phyloP scores from a whole-genome alignment of 2,888 invertebrate genomes.

The Nycteola revayana region DNA sequence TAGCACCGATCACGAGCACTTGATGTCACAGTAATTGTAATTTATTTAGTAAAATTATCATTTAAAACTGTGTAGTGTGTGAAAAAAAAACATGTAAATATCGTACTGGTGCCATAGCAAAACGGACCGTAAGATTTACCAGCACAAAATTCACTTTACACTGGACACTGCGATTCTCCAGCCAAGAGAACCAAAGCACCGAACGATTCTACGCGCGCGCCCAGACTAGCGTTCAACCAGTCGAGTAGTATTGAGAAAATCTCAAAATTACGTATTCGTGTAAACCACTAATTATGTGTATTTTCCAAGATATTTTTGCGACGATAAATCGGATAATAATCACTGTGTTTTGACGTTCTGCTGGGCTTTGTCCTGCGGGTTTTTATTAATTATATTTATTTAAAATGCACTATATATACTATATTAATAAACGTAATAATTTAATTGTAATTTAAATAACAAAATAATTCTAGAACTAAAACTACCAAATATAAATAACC shows the following conservation, averaged over 20 bases:
- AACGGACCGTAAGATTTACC: slow-evolving; percentile 68
- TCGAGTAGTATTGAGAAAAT: slow-evolving; percentile 40
- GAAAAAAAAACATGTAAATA: slow-evolving; percentile 39
- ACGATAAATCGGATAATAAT: slow-evolving; percentile 40
- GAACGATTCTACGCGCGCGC: slow-evolving; percentile 53
- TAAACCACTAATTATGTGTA: slow-evolving; percentile 65
- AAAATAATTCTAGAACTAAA: too few relatives aligned
- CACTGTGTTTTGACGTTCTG: slow-evolving; percentile 28
- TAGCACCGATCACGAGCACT: slow-evolving; percentile 42
- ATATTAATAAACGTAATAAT: too few relatives aligned
- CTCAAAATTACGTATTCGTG: slow-evolving; percentile 62
- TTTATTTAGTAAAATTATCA: slow-evolving; percentile 17
- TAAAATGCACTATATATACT: too few relatives aligned
- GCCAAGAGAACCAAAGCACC: slow-evolving; percentile 43
- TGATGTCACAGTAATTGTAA: slow-evolving; percentile 25
- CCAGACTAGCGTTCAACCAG: slow-evolving; percentile 50
- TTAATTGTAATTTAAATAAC: too few relatives aligned
- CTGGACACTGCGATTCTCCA: slow-evolving; percentile 55
- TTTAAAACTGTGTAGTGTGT: slow-evolving; percentile 34
- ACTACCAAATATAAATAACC: too few relatives aligned
- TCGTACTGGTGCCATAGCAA: slow-evolving; percentile 68
- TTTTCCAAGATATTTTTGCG: slow-evolving; percentile 50
- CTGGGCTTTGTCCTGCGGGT: slow-evolving; percentile 11
- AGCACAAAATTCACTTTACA: slow-evolving; percentile 61
- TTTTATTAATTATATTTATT: too few relatives aligned